Percentiles rank a stretch among this genome's conserved stretches.
Evolutionary conservation across 2,888 invertebrate genomes (phyloP).

Genomic region (Apoda limacodes): DNA sequence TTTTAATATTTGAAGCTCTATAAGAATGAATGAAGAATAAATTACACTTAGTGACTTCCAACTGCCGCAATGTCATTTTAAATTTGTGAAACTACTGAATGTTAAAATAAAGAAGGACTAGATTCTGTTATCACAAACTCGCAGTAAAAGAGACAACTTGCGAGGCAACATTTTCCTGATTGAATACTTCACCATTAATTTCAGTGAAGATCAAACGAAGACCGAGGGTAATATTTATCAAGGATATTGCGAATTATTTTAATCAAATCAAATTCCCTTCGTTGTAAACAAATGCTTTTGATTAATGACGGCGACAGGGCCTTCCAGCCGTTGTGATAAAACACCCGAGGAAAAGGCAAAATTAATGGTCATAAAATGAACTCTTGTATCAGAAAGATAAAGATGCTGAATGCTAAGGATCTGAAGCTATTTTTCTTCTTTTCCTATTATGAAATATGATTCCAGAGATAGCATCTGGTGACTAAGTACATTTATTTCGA

Average conservation of each 20-base stretch:
- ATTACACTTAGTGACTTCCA: too few species aligned
- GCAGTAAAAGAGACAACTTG: conserved; percentile 27
- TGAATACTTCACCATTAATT: conserved; percentile 69
- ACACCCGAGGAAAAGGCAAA: conserved; percentile 65
- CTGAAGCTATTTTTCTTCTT: conserved; percentile 63
- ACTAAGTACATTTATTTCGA: conserved; percentile 51
- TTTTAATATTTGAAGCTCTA: too few species aligned
- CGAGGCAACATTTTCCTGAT: conserved; percentile 58
- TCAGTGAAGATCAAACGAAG: conserved; percentile 66
- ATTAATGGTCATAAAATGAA: conserved; percentile 71
- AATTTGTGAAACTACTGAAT: too few species aligned
- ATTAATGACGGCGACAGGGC: conserved; percentile 70
- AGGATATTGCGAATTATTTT: conserved; percentile 71
- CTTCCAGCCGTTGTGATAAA: conserved; percentile 65
- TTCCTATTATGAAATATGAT: conserved; percentile 57
- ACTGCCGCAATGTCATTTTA: too few species aligned
- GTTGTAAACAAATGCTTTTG: conserved; percentile 71
- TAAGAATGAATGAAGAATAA: too few species aligned
- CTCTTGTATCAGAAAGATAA: conserved; percentile 67
- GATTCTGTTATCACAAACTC: too few species aligned
- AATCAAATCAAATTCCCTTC: conserved; percentile 71
- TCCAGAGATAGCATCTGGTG: conserved; percentile 57
- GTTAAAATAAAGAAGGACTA: too few species aligned
- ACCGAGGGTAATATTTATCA: conserved; percentile 70
- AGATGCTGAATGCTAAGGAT: conserved; percentile 65